phyloP scores from a whole-genome alignment of 2,888 invertebrate species.

The Campoletis raptor region DNA sequence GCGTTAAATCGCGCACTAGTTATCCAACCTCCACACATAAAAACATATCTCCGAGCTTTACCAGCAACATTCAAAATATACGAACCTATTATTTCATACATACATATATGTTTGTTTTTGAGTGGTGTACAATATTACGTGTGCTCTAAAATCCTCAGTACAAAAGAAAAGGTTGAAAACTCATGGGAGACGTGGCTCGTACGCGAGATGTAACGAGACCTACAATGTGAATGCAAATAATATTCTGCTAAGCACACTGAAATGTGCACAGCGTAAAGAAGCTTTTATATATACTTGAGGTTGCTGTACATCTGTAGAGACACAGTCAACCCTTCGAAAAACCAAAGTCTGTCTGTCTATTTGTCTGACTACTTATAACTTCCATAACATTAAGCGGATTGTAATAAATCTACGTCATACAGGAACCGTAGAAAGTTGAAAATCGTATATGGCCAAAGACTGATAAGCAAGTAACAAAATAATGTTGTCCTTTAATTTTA shows the following conservation, averaged over 20 bases:
- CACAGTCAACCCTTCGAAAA: neutral
- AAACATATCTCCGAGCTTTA: conserved; percentile 34
- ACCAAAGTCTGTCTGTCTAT: neutral
- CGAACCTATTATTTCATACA: neutral
- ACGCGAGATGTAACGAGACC: conserved; percentile 30
- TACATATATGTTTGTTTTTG: neutral
- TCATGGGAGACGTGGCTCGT: conserved; percentile 25
- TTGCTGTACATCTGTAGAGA: neutral
- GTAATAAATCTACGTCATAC: neutral
- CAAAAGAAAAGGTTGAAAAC: conserved; percentile 49
- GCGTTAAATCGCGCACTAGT: conserved; percentile 35
- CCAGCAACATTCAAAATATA: conserved; percentile 1
- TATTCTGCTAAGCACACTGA: conserved; percentile 20
- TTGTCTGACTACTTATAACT: neutral
- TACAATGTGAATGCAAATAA: conserved; percentile 63
- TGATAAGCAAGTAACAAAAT: neutral
- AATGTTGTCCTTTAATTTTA: neutral
- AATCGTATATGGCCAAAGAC: neutral
- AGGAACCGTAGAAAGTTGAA: neutral
- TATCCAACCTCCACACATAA: conserved; percentile 36
- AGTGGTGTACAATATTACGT: conserved; percentile 8
- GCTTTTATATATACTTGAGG: neutral
- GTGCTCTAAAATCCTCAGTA: conserved; percentile 27
- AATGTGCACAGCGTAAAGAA: neutral
- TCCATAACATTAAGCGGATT: neutral